These are phyloP conservation scores for Nudaria mundana DNA, from an alignment of 2,888 invertebrate genomes.

Conservation along the genomic window DNA sequence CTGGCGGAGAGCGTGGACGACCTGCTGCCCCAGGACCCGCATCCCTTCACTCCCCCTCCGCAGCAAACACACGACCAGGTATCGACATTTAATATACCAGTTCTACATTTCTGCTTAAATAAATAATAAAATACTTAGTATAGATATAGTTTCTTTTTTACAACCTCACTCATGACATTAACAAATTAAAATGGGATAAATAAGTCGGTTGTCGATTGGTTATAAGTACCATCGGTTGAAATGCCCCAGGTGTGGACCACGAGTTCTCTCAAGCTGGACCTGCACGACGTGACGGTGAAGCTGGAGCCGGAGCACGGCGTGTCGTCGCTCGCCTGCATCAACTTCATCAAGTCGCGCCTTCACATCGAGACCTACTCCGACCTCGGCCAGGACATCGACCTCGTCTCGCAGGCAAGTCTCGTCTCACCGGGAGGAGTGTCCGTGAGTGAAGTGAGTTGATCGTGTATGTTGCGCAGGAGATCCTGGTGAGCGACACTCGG, in stretches of 20 bases:
- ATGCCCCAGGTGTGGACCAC: conserved; percentile 85
- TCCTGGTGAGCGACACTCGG: conserved; percentile 89
- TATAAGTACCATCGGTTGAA: too few species aligned
- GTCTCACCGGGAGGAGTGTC: too few species aligned
- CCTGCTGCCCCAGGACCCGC: conserved; percentile 31
- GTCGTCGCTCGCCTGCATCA: conserved; percentile 89
- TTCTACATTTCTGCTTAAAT: too few species aligned
- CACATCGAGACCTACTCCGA: conserved; percentile 94
- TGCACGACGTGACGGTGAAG: conserved; percentile 92
- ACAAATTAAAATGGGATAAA: too few species aligned
- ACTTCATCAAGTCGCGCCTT: conserved; percentile 94
- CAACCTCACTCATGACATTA: too few species aligned
- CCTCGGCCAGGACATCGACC: conserved; percentile 93
- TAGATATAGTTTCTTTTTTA: too few species aligned
- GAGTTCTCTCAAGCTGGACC: conserved; percentile 89
- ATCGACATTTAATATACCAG: too few species aligned
- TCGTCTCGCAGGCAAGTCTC: conserved; percentile 93
- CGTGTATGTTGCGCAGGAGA: conserved; percentile 72
- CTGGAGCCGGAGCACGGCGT: conserved; percentile 81
- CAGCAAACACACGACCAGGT: conserved; percentile 7
- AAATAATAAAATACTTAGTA: too few species aligned
- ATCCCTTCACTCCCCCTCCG: conserved; percentile 1
- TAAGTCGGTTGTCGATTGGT: too few species aligned
- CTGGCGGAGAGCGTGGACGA: conserved; percentile 87
- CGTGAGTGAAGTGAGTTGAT: too few species aligned